A percentile compares a stretch with the other conserved stretches of the same genome.
These are phyloP conservation scores for Myotis davidii DNA, from an alignment of 2,113 vertebrate genomes.

Conservation along the genomic window DNA sequence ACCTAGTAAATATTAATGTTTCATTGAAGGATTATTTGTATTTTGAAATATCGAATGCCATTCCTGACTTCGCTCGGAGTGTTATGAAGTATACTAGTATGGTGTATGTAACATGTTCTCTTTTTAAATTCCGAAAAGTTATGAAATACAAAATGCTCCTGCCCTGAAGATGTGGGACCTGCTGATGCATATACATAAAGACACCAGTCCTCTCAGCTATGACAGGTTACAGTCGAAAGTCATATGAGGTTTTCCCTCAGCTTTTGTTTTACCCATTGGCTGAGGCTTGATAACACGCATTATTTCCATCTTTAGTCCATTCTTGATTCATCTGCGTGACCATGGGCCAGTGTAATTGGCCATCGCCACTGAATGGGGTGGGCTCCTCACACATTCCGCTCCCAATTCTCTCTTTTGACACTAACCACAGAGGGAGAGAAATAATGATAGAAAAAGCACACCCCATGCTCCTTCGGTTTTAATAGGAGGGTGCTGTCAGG, in stretches of 20 bases:
- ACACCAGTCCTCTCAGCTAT: not conserved
- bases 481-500: not conserved
- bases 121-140: not conserved
- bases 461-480: not conserved
- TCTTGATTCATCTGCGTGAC: not conserved
- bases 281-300: not conserved
- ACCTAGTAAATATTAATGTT: not conserved
- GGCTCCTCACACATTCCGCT: not conserved
- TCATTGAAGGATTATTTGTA: not conserved
- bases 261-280: not conserved
- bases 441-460: not conserved
- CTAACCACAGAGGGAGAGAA: conserved; percentile 33
- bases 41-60: not conserved
- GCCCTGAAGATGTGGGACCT: too few relatives aligned
- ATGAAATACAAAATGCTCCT: not conserved
- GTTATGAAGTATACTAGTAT: not conserved
- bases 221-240: not conserved
- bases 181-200: not conserved
- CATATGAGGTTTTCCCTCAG: not conserved
- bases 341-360: not conserved
- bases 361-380: not conserved
- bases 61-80: not conserved
- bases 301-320: conserved; percentile 23
- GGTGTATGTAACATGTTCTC: not conserved
- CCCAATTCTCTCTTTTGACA: conserved; percentile 25